Conservation (phyloP, 1,140 invertebrate genomes). For the Drosophila orena region DNA sequence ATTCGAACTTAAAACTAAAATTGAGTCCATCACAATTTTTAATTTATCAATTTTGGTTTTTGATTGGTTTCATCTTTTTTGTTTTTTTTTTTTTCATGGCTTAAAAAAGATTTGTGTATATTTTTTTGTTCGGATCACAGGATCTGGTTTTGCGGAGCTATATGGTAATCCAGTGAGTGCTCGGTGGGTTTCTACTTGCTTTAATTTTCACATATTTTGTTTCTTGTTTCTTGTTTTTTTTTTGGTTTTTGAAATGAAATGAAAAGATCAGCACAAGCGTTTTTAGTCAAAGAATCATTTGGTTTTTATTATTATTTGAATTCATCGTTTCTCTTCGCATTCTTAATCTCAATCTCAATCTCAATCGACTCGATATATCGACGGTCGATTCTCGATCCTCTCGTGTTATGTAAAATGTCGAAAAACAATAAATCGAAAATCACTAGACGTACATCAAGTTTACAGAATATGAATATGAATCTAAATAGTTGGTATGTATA, state of each 20-base stretch:
- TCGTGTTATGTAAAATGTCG: conserved; percentile 53
- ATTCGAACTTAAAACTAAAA: conserved; percentile 78
- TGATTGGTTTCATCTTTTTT: conserved; percentile 19
- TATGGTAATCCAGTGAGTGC: conserved; percentile 58
- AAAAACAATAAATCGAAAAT: conserved; percentile 53
- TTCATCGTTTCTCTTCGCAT: conserved; percentile 72
- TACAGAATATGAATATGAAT: conserved; percentile 39
- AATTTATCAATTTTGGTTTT: conserved; percentile 68
- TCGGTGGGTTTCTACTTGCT: conserved; percentile 61
- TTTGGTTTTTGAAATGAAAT: conserved; percentile 53
- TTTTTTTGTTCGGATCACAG: conserved; percentile 19
- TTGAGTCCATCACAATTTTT: conserved; percentile 85
- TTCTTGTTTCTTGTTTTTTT: conserved; percentile 8
- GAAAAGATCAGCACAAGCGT: conserved; percentile 84
- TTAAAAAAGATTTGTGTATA: conserved; percentile 41
- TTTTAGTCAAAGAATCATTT: conserved; percentile 84
- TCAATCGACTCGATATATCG: conserved; percentile 13
- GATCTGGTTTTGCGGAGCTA: conserved; percentile 34
- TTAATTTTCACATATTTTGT: conserved; percentile 25
- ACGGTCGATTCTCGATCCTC: conserved; percentile 23
- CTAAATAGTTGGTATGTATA: conserved; percentile 36
- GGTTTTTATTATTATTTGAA: conserved; percentile 67
- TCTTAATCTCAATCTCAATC: conserved; percentile 34
- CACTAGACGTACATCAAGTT: conserved; percentile 49
- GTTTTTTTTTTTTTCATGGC: conserved; percentile 13